Percentiles rank a stretch among this genome's conserved stretches.
Evolutionary conservation across 2,888 invertebrate genomes (phyloP).

Genomic region (Lochmaea crataegi): DNA sequence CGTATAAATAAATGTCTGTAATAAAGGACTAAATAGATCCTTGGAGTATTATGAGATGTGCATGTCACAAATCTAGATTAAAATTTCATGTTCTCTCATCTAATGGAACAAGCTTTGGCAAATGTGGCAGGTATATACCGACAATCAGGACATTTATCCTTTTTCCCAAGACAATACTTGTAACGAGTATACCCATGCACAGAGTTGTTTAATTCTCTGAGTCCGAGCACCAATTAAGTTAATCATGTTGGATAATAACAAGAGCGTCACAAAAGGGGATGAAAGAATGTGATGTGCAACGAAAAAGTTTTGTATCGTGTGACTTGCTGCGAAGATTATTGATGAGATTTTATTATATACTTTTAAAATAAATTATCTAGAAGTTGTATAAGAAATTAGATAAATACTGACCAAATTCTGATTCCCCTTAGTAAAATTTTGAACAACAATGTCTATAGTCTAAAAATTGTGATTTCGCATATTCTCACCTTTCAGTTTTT

Average conservation of each 20-base stretch:
- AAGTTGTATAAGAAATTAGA: too few relatives aligned
- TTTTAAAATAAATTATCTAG: too few relatives aligned
- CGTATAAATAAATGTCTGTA: not conserved
- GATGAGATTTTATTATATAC: too few relatives aligned
- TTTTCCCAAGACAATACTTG: conserved; percentile 52
- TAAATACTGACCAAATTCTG: too few relatives aligned
- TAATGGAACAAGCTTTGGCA: conserved; percentile 20
- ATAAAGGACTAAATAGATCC: not conserved
- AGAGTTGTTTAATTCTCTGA: conserved; percentile 47
- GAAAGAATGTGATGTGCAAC: too few relatives aligned
- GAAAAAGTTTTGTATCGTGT: too few relatives aligned
- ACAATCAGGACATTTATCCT: conserved; percentile 38
- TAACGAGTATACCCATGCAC: conserved; percentile 54
- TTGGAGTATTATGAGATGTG: conserved; percentile 14
- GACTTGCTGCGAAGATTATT: too few relatives aligned
- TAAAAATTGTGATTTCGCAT: too few relatives aligned
- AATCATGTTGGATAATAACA: conserved; percentile 54
- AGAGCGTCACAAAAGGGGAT: not conserved
- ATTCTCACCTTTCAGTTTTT: too few relatives aligned
- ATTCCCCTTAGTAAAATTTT: too few relatives aligned
- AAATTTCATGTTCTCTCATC: conserved; percentile 10
- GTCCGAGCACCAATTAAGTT: conserved; percentile 54
- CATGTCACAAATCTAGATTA: conserved; percentile 21
- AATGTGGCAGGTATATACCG: conserved; percentile 11
- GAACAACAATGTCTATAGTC: too few relatives aligned